Base-by-base conservation (phyloP, 2,797 vertebrate genomes). In the Schizopygopsis malacanthus region DNA sequence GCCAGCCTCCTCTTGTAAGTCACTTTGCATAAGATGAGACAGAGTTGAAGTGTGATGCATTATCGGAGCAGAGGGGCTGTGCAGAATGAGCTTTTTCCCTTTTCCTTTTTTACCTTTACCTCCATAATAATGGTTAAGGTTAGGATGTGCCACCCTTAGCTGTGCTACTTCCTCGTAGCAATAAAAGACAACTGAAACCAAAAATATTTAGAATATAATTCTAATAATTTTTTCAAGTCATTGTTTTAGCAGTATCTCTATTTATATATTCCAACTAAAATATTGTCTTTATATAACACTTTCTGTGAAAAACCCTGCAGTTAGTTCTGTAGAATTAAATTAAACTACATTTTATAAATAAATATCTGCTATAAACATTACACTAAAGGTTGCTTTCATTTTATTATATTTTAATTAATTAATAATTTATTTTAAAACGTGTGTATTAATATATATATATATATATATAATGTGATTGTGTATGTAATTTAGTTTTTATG, bases 11-110 rank as follows among this genome's bases (percentile, higher is more conserved):
- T 96, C 94, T 94, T 96, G 95, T 93, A 93, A 96, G 95, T 94
- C 95, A 95, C 96, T 96, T 95, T 95, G 93, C 93, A 95, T 96
- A 95, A 96, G 93, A 93, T 91, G 95, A 91, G 93, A 94, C 95
- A 92, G 93, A 93, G 92, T 92, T 93, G 93, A 96, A 96, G 95
- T 96, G 95, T 93, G 94, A 94, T 95, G 93, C 93, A 95, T 96
- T 96, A 94, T 95, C 82, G 85, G 90, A 87, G 85, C 84, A 75
- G 56, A 50, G 84, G 78, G 11, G 76, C 87, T 84, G 72, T 79
- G 83, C 87, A 86, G 86, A 91, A 90, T 89, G 82, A 86, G 84
- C 65, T 84, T 73, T 85, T 87, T 76, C 33, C 78, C 4, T 76
- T 79, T 59, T 75, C 69, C 25, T 50, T 88, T 86, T 47, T 83